Evolutionary conservation across 1,140 invertebrate genomes (phyloP).

Genomic region (Homarus americanus): DNA sequence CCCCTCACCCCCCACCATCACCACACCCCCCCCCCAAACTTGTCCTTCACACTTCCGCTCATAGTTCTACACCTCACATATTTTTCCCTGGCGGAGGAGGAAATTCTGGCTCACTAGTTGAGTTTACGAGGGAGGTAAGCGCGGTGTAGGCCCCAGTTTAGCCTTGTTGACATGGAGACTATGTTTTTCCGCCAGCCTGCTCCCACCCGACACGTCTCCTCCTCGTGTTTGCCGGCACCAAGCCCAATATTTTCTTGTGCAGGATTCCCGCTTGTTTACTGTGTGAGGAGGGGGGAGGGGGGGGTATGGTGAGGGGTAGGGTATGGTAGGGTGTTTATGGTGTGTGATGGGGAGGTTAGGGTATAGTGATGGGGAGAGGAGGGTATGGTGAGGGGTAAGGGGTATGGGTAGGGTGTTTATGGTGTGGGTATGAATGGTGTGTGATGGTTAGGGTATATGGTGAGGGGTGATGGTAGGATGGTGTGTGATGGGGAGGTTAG

Average conservation of each 20-base stretch:
- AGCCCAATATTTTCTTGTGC: neutral
- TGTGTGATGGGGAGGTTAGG: no score
- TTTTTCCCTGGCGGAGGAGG: neutral
- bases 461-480: no score
- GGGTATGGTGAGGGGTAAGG: no score
- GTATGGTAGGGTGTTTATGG: no score
- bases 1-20: neutral
- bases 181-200: slow-evolving; percentile 29
- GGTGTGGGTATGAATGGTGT: no score
- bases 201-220: slow-evolving; percentile 9
- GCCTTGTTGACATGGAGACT: slow-evolving; percentile 27
- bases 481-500: no score
- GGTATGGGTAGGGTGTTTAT: neutral
- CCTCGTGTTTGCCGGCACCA: neutral
- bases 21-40: neutral
- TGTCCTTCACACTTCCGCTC: neutral
- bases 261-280: no score
- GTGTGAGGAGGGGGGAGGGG: no score
- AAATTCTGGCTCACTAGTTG: slow-evolving; percentile 17
- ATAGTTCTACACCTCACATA: neutral
- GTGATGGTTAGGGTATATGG: no score
- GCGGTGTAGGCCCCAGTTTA: slow-evolving; percentile 34
- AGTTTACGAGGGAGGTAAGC: slow-evolving; percentile 40
- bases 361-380: no score
- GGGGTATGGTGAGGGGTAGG: no score